Base-by-base conservation (phyloP, 2,797 vertebrate genomes). In the Leptatherina wallacei region DNA sequence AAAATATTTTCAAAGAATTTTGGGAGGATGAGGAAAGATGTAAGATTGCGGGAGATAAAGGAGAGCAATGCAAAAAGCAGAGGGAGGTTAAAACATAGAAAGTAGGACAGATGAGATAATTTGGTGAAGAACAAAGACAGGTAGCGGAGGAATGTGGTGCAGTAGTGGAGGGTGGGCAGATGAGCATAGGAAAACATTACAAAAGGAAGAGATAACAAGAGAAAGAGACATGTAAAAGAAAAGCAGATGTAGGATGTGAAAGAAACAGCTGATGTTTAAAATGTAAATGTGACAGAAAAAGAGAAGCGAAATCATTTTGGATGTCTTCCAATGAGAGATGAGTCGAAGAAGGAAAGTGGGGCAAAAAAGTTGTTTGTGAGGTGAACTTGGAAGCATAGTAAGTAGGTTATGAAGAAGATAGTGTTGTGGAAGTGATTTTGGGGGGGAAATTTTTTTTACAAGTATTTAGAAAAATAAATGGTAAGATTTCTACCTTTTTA, bases 91-190 rank as follows among this genome's bases (percentile, higher is more conserved):
- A 20, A 5, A 54, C 40, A 57, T 58, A 38, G 52, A 62, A 85
- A 86, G 73, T 85, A 64, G 85, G 81, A 52, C 84, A 81, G 71
- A 84, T 90, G 75, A 85, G 80, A 83, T 82, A 75, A 70, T 74
- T 65, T 61, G 61, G 33, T 77, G 42, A 42, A 78, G 44, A 70
- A 16, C 61, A 66, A 74, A 60, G 61, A 35, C 68, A 83, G 85
- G 82, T 80, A 77, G 66, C 0, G 3, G 18, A 75, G 63, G 71
- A 69, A 79, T 85, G 73, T 71, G 75, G 57, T 7, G 55, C 35
- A 73, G 69, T 33, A 20, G 49, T 18, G 20, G 56, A 56, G 20
- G 20, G 6, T 59, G 67, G 52, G 60, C 27, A 27, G 60, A 62
- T 56, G 22, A 69, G 49, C 54, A 65, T 69, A 3, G 14, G n/a